Conservation (phyloP, 1,140 invertebrate genomes). For the Ladona fulva region DNA sequence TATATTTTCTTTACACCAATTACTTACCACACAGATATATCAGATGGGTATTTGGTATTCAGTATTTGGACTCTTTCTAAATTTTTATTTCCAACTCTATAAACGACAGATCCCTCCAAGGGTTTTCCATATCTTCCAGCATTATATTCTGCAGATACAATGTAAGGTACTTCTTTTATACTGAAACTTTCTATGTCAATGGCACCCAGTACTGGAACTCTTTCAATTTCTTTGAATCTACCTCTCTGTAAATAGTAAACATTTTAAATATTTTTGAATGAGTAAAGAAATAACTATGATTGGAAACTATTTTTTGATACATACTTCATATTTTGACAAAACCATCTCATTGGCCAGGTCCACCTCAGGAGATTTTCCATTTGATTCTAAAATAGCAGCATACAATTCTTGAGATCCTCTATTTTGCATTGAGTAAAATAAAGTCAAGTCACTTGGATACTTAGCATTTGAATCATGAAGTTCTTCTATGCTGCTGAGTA, state of each 20-base stretch:
- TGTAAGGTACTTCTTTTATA: slow-evolving; percentile 27
- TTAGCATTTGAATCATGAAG: background rate
- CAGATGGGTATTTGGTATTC: slow-evolving; percentile 25
- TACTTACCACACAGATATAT: slow-evolving; percentile 22
- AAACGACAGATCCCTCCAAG: slow-evolving; percentile 25
- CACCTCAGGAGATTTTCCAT: background rate
- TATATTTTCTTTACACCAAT: background rate
- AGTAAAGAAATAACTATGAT: background rate
- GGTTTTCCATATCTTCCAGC: slow-evolving; percentile 16
- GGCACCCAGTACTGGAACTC: background rate
- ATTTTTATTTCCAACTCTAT: slow-evolving; percentile 23
- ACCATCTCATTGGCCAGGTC: background rate
- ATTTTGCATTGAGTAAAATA: background rate
- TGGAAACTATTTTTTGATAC: background rate
- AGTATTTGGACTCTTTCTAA: slow-evolving; percentile 30
- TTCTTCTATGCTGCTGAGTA: background rate
- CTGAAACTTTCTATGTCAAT: slow-evolving; percentile 5
- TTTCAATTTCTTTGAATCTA: background rate
- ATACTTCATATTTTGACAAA: background rate
- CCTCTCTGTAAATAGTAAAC: background rate
- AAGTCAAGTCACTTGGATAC: background rate
- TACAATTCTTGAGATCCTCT: slow-evolving; percentile 23
- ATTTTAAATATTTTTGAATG: background rate
- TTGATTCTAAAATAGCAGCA: slow-evolving; percentile 9
- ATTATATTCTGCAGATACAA: slow-evolving; percentile 25